phyloP scores from a whole-genome alignment of 2,888 invertebrate genomes.

The Eilema sororculum region DNA sequence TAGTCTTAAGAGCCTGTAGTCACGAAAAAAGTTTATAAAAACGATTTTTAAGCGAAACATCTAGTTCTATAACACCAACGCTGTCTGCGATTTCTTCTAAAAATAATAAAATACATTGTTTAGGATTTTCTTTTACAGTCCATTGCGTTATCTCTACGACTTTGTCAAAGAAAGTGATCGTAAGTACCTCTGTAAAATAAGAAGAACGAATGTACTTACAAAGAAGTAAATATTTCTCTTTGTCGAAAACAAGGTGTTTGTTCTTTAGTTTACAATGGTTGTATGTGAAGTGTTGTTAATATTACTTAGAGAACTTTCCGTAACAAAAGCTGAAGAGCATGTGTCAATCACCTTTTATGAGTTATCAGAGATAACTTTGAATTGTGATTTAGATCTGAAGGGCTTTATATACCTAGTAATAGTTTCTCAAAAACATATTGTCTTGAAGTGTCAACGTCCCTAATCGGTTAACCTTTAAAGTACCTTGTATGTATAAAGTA shows the following conservation, averaged over 20 bases:
- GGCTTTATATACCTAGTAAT: not conserved
- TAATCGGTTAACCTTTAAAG: constrained; percentile 18
- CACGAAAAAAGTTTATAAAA: constrained; percentile 30
- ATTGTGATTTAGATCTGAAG: constrained; percentile 19
- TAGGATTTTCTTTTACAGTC: constrained; percentile 48
- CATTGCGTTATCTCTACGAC: constrained; percentile 52
- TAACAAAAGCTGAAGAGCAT: constrained; percentile 10
- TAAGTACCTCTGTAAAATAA: constrained; percentile 42
- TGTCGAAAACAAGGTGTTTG: constrained; percentile 25
- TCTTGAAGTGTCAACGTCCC: constrained; percentile 21
- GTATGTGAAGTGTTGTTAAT: constrained; percentile 13
- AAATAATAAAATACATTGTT: constrained; percentile 53
- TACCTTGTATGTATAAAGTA: constrained; percentile 13
- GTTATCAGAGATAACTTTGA: constrained; percentile 18
- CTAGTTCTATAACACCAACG: constrained; percentile 34
- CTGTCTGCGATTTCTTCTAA: constrained; percentile 40
- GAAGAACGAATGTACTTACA: constrained; percentile 40
- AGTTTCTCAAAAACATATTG: constrained; percentile 15
- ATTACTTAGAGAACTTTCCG: constrained; percentile 15
- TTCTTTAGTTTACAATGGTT: constrained; percentile 22
- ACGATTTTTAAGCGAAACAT: constrained; percentile 28
- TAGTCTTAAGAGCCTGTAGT: constrained; percentile 29
- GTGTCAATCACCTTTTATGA: constrained; percentile 24
- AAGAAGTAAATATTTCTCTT: constrained; percentile 40
- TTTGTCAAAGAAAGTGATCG: constrained; percentile 50